Base-by-base conservation (phyloP, 2,797 vertebrate species). In the Enteromius mattozi region DNA sequence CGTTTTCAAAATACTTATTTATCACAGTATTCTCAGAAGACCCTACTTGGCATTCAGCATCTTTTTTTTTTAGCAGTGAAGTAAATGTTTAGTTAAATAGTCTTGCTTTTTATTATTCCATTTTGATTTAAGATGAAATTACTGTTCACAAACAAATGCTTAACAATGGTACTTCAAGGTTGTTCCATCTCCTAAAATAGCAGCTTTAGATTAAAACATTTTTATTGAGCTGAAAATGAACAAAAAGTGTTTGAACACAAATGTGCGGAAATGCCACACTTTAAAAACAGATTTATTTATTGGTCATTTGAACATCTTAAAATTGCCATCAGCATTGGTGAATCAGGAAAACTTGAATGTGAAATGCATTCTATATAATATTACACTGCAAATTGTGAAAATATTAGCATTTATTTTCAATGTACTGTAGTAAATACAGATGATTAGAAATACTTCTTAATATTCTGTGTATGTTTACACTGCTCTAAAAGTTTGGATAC, bases 1-100 rank as follows among this genome's bases (percentile, higher is more conserved):
- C 59, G 14, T 77, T 77, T 77, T 66, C 33, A 51, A 80, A 65
- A 78, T 17, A 78, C 19, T 24, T 37, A n/a, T 76, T 56, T 54
- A 51, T 76, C 33, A 56, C n/a, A 30, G 9, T 63, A 24, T 19
- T 63, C 37, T 30, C 54, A 24, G 75, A 42, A 54, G 30, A 54
- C 30, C 19, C 30, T 54, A 13, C 17, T 49, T 45, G 42, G 14
- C 10, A 72, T 49, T 49, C 6, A 75, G 35, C 19, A 35, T 37
- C 3, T 40, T 77, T 33, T 33, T 47, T 14, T 13, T 54, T 56
- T 3, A 6, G 47, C 21, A 37, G 30, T 4, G 6, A 56, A 37
- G 21, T 35, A 33, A 51, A 35, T 12, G 10, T 56, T 76, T 76
- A 4, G 72, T 37, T 16, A 37, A 37, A n/a, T 56, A 56, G 37